A percentile compares a stretch with the other conserved stretches of the same genome.
Evolutionary conservation across 2,113 vertebrate genomes (phyloP).

Genomic region (Lampris incognitus): DNA sequence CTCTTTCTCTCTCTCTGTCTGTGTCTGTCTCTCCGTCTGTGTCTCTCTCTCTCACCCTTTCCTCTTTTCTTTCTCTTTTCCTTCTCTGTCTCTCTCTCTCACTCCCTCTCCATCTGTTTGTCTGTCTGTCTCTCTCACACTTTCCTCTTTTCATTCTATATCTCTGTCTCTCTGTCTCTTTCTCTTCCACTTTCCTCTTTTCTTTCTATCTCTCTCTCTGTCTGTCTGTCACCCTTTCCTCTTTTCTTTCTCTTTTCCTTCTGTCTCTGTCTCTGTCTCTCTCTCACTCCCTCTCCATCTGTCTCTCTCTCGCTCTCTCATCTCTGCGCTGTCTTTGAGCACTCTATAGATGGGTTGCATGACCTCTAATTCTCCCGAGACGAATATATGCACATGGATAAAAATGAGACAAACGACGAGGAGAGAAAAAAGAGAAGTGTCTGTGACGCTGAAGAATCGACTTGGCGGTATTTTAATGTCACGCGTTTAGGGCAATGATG

Average conservation of each 20-base stretch:
- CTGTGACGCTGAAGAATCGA: conserved; percentile 63
- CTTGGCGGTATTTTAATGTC: conserved; percentile 78
- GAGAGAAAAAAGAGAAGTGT: conserved; percentile 27
- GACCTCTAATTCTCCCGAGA: conserved; percentile 74
- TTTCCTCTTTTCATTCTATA: neutral
- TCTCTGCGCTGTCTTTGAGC: conserved; percentile 55
- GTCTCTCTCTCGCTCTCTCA: conserved; percentile 45
- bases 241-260: neutral
- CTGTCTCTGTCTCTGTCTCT: neutral
- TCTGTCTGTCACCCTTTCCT: conserved; percentile 2
- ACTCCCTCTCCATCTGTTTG: neutral
- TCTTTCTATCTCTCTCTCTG: neutral
- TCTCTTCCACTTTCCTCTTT: neutral
- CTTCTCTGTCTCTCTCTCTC: no score
- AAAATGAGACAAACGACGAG: conserved; percentile 60
- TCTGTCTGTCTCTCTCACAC: no score
- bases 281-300: conserved; percentile 33
- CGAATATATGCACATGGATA: conserved; percentile 61
- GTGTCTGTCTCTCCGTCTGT: no score
- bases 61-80: neutral
- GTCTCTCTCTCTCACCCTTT: neutral
- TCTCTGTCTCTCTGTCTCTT: neutral
- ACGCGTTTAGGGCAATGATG: conserved; percentile 71
- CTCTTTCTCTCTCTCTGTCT: conserved; percentile 24
- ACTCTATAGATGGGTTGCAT: conserved; percentile 72